Evolutionary conservation across 2,888 invertebrate species (phyloP).

Genomic region (Miltochrista miniata): DNA sequence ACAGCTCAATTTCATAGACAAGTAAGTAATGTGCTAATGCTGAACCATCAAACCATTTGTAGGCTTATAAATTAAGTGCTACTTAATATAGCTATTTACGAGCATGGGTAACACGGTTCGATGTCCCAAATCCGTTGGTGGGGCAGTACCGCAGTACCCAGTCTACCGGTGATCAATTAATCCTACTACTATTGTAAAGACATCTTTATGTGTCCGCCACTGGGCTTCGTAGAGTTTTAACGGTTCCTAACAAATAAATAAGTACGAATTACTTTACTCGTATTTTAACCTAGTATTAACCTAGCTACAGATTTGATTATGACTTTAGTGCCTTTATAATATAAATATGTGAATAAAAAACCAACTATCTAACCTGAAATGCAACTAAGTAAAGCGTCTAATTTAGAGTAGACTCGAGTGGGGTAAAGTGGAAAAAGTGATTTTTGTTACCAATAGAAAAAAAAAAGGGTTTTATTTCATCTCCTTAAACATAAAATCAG

Average conservation of each 20-base stretch:
- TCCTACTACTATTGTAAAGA: slow-evolving; percentile 52
- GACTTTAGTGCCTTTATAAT: too few relatives aligned
- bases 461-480: too few relatives aligned
- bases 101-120: slow-evolving; percentile 51
- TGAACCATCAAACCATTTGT: slow-evolving; percentile 48
- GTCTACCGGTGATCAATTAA: slow-evolving; percentile 60
- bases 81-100: slow-evolving; percentile 69
- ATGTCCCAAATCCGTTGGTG: slow-evolving; percentile 39
- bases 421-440: too few relatives aligned
- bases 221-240: slow-evolving; percentile 42
- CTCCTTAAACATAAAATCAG: too few relatives aligned
- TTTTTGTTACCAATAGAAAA: too few relatives aligned
- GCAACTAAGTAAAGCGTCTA: too few relatives aligned
- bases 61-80: slow-evolving; percentile 62
- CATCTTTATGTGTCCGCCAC: slow-evolving; percentile 55
- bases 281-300: slow-evolving; percentile 13
- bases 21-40: slow-evolving; percentile 51
- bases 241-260: slow-evolving; percentile 52
- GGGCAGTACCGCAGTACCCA: slow-evolving; percentile 1
- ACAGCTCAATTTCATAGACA: slow-evolving; percentile 53
- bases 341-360: too few relatives aligned
- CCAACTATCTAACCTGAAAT: too few relatives aligned
- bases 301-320: slow-evolving; percentile 5
- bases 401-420: too few relatives aligned
- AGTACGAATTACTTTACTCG: slow-evolving; percentile 9